phyloP scores from a whole-genome alignment of 2,888 invertebrate genomes.

The Entomobrya proxima region DNA sequence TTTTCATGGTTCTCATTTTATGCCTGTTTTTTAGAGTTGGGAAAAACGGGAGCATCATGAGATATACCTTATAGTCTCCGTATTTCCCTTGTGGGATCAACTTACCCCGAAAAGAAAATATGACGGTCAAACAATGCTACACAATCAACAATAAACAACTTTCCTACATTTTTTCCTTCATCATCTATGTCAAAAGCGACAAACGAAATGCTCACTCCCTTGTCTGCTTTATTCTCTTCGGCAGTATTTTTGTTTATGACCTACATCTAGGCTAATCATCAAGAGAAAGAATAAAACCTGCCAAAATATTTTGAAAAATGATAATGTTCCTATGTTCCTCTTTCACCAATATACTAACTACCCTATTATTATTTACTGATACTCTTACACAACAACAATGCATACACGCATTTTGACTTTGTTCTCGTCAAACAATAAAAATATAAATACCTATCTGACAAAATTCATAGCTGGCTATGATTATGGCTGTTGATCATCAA shows the following conservation, averaged over 20 bases:
- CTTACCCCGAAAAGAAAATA: slow-evolving; percentile 43
- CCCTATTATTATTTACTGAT: background rate
- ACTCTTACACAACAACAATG: slow-evolving; percentile 6
- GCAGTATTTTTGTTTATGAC: slow-evolving; percentile 35
- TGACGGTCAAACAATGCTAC: background rate
- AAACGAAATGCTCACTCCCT: slow-evolving; percentile 5
- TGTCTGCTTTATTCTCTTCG: background rate
- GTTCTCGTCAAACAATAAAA: slow-evolving; percentile 29
- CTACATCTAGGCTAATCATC: slow-evolving; percentile 37
- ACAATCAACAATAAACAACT: background rate
- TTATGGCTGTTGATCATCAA: slow-evolving; percentile 5
- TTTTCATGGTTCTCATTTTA: slow-evolving; percentile 50
- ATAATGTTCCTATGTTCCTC: background rate
- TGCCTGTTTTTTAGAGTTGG: background rate
- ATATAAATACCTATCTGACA: slow-evolving; percentile 29
- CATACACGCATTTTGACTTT: background rate
- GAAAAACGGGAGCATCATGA: background rate
- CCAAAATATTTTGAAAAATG: slow-evolving; percentile 62
- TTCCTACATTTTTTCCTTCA: background rate
- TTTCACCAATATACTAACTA: slow-evolving; percentile 7
- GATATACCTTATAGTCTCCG: background rate
- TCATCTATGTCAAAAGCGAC: slow-evolving; percentile 17
- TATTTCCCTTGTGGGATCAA: slow-evolving; percentile 21
- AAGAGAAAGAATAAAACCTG: slow-evolving; percentile 36
- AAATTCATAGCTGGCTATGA: background rate